Evolutionary conservation across 2,113 vertebrate genomes (phyloP).

Genomic region (Lampris incognitus): DNA sequence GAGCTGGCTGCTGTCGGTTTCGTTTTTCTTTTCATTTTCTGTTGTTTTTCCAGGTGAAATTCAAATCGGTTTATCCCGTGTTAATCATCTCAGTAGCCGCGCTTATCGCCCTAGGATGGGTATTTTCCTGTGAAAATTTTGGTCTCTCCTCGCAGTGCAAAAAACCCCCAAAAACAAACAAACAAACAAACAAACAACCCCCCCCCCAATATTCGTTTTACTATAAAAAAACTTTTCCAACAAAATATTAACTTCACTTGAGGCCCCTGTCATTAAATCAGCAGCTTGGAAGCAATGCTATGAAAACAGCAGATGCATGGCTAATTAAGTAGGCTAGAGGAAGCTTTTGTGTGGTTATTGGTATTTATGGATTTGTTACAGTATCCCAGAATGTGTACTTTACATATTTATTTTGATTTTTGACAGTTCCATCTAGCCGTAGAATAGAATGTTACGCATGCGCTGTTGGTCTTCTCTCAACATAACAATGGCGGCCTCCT

Average conservation of each 20-base stretch:
- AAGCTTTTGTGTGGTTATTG: no score
- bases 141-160: no score
- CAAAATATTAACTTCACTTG: no score
- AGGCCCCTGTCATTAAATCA: no score
- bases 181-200: no score
- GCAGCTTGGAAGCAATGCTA: no score
- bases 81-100: background rate
- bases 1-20: conserved; percentile 44
- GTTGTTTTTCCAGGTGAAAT: conserved; percentile 33
- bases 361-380: no score
- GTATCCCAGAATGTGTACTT: background rate
- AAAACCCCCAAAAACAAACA: no score
- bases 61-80: background rate
- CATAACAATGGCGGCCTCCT: conserved; percentile 79
- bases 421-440: conserved; percentile 57
- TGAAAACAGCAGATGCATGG: no score
- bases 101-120: background rate
- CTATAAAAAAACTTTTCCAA: no score
- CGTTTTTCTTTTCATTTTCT: conserved; percentile 66
- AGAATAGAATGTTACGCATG: conserved; percentile 57
- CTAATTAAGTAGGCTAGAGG: no score
- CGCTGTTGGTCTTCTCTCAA: background rate
- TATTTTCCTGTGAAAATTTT: background rate
- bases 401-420: conserved; percentile 17
- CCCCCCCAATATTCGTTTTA: no score